Evolutionary conservation across 2,888 invertebrate species (phyloP).

Genomic region (Lepidocyrtinus sp.): DNA sequence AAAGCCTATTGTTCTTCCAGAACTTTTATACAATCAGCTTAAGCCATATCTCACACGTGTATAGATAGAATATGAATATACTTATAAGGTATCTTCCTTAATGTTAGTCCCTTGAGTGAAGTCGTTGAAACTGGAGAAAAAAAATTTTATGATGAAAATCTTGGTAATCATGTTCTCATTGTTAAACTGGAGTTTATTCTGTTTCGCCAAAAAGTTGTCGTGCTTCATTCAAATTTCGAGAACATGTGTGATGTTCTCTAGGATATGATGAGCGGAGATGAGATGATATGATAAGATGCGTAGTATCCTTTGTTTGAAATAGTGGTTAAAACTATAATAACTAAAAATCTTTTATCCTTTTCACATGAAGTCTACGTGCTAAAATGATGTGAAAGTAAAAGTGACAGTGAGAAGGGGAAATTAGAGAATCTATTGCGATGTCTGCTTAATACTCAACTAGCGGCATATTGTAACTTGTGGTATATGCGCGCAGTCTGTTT

Average conservation of each 20-base stretch:
- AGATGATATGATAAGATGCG: neutral
- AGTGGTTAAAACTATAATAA: too few species aligned
- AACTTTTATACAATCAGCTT: too few species aligned
- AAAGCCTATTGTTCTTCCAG: neutral
- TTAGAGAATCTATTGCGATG: conserved; percentile 37
- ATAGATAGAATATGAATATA: too few species aligned
- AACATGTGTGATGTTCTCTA: neutral
- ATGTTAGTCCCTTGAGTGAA: neutral
- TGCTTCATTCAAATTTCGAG: neutral
- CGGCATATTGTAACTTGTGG: too few species aligned
- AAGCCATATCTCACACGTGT: too few species aligned
- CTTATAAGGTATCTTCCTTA: too few species aligned
- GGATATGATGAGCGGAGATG: neutral
- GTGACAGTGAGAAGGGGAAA: conserved; percentile 42
- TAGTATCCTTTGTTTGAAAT: neutral
- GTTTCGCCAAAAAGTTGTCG: too few species aligned
- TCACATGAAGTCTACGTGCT: neutral
- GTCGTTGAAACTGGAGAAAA: neutral
- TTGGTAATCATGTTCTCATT: neutral
- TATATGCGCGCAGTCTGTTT: too few species aligned
- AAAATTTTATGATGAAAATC: neutral
- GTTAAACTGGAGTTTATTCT: too few species aligned
- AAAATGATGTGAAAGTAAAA: conserved; percentile 31
- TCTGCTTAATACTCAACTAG: too few species aligned
- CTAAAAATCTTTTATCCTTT: neutral